Evolutionary conservation across 2,888 invertebrate species (phyloP).

Genomic region (Dastarcus helophoroides): DNA sequence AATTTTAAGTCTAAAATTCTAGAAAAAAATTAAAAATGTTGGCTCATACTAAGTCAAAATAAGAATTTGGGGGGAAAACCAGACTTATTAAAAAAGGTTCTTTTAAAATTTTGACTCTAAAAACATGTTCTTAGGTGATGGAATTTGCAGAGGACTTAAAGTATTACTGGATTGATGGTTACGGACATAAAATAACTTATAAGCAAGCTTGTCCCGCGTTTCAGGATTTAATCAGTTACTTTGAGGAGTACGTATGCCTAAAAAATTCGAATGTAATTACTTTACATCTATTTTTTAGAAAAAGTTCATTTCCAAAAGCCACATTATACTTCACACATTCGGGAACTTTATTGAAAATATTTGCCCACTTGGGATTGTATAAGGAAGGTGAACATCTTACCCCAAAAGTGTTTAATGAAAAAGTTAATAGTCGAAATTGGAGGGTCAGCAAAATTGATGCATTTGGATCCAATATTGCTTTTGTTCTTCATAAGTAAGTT

Average conservation of each 20-base stretch:
- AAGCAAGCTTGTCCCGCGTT: slow-evolving; percentile 66
- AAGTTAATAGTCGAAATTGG: slow-evolving; percentile 41
- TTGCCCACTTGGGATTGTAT: slow-evolving; percentile 62
- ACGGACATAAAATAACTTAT: slow-evolving; percentile 61
- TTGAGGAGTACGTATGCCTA: slow-evolving; percentile 39
- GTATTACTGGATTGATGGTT: slow-evolving; percentile 75
- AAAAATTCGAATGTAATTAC: too few species aligned
- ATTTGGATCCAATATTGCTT: slow-evolving; percentile 71
- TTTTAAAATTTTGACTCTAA: too few species aligned
- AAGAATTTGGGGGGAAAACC: too few species aligned
- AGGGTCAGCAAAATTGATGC: slow-evolving; percentile 54
- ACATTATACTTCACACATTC: slow-evolving; percentile 73
- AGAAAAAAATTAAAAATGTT: too few species aligned
- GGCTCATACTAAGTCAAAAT: too few species aligned
- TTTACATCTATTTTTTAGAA: slow-evolving; percentile 17
- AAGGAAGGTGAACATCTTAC: slow-evolving; percentile 50
- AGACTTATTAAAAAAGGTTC: too few species aligned
- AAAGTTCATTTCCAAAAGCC: slow-evolving; percentile 25
- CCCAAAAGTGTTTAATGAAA: slow-evolving; percentile 39
- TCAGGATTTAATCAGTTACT: slow-evolving; percentile 55
- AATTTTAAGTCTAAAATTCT: too few species aligned
- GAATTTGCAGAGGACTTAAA: slow-evolving; percentile 69
- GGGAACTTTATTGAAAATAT: slow-evolving; percentile 64
- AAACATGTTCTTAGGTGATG: slow-evolving; percentile 45
- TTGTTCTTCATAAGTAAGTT: slow-evolving; percentile 44